Percentiles rank a stretch among this genome's conserved stretches.
phyloP scores from a whole-genome alignment of 2,888 invertebrate species.

The Dascillus cervinus region DNA sequence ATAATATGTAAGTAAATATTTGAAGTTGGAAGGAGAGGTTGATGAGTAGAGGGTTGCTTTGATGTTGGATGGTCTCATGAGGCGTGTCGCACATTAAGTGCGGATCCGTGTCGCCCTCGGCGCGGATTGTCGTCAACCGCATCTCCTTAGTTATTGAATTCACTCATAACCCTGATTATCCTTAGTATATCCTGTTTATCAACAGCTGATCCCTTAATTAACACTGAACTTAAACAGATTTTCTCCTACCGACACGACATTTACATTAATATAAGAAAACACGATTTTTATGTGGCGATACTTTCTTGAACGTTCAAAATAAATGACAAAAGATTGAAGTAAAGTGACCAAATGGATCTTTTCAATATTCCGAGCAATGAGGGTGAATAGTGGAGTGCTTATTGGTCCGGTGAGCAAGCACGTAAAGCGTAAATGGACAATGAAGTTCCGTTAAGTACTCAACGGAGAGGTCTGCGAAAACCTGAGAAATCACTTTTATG shows the following conservation, averaged over 20 bases:
- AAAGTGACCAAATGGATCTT: conserved; percentile 7
- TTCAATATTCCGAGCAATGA: conserved; percentile 6
- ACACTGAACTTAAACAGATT: too few species aligned
- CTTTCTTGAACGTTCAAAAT: neutral
- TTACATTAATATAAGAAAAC: too few species aligned
- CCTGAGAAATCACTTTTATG: conserved; percentile 9
- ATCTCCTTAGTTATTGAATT: conserved; percentile 25
- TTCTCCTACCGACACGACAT: too few species aligned
- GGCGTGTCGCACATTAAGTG: conserved; percentile 24
- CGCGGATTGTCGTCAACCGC: conserved; percentile 24
- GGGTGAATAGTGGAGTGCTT: conserved; percentile 7
- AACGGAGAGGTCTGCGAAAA: conserved; percentile 5
- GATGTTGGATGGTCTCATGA: conserved; percentile 23
- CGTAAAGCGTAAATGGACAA: conserved; percentile 9
- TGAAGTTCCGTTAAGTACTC: conserved; percentile 7
- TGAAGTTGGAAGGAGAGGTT: too few species aligned
- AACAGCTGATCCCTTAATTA: too few species aligned
- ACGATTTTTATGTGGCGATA: too few species aligned
- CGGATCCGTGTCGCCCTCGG: conserved; percentile 25
- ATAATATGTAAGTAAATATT: too few species aligned
- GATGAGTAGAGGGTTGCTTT: conserved; percentile 22
- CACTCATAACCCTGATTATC: too few species aligned
- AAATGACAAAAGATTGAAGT: conserved; percentile 4
- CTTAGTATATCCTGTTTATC: too few species aligned
- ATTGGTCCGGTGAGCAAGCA: conserved; percentile 7